These are phyloP conservation scores for Anoplius nigerrimus DNA, from an alignment of 2,888 invertebrate genomes.

Conservation along the genomic window DNA sequence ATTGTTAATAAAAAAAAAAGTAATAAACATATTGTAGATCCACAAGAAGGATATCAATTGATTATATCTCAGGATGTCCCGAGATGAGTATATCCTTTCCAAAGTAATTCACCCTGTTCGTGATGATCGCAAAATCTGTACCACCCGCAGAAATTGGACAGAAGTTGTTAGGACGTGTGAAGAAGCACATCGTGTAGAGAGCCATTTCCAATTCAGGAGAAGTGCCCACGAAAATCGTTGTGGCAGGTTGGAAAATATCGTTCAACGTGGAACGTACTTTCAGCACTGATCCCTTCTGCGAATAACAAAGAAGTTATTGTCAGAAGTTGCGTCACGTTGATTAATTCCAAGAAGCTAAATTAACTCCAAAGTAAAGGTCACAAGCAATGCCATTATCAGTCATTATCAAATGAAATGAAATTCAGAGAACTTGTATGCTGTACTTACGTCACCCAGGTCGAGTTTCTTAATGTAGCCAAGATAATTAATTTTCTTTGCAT, in stretches of 20 bases:
- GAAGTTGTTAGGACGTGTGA: conserved; percentile 84
- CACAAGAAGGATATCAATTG: not conserved
- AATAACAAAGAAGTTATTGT: conserved; percentile 58
- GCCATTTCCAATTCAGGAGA: conserved; percentile 95
- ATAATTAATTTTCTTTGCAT: conserved; percentile 84
- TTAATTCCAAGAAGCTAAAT: not conserved
- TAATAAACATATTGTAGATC: not conserved
- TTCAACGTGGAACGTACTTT: conserved; percentile 85
- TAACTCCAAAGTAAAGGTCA: not conserved
- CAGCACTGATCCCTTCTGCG: conserved; percentile 85
- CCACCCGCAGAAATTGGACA: conserved; percentile 85
- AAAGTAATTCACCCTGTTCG: conserved; percentile 84
- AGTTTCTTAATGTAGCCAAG: conserved; percentile 87
- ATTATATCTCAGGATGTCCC: conserved; percentile 86
- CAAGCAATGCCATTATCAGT: not conserved
- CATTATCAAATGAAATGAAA: not conserved
- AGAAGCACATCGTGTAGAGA: conserved; percentile 91
- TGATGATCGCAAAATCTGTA: conserved; percentile 83
- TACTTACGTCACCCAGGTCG: conserved; percentile 83
- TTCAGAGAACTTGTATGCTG: not conserved
- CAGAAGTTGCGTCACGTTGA: too few relatives aligned
- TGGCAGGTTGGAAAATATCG: conserved; percentile 85
- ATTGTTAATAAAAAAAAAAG: too few relatives aligned
- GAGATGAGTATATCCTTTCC: conserved; percentile 89
- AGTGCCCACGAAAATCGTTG: conserved; percentile 87